A percentile compares a stretch with the other conserved stretches of the same genome.
phyloP scores from a whole-genome alignment of 2,113 vertebrate species.

The Thamnaconus septentrionalis region DNA sequence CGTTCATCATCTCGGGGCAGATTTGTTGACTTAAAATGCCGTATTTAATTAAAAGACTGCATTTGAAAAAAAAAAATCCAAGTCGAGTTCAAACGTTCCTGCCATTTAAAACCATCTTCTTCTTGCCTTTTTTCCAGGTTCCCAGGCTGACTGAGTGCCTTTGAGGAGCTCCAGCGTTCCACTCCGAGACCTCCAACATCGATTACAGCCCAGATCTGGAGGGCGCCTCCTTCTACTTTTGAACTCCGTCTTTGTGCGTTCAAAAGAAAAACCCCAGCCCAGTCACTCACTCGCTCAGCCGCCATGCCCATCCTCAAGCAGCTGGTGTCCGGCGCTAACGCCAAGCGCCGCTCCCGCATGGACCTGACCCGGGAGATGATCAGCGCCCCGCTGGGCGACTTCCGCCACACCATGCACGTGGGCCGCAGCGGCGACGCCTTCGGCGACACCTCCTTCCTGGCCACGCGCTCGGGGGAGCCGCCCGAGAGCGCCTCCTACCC shows the following conservation, averaged over 20 bases:
- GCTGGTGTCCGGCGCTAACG: constrained; percentile 87
- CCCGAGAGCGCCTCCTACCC: constrained; percentile 65
- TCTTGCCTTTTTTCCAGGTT: constrained; percentile 40
- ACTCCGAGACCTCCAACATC: constrained; percentile 2
- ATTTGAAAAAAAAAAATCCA: not conserved
- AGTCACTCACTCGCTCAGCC: not conserved
- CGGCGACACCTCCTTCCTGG: constrained; percentile 96
- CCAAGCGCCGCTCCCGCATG: constrained; percentile 89
- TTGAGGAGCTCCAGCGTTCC: constrained; percentile 15
- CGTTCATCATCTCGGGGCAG: not conserved
- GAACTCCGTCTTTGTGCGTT: not conserved
- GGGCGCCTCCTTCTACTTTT: not conserved
- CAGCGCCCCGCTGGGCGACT: constrained; percentile 94
- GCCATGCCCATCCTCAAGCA: constrained; percentile 96
- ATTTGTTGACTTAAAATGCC: not conserved
- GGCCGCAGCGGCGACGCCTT: constrained; percentile 94
- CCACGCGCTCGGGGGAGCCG: constrained; percentile 85
- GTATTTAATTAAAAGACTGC: no score
- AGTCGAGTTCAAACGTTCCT: not conserved
- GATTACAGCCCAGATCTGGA: constrained; percentile 8
- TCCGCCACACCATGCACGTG: constrained; percentile 98
- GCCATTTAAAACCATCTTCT: constrained; percentile 10
- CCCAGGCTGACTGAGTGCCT: constrained; percentile 26
- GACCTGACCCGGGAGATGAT: constrained; percentile 98
- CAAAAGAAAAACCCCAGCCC: not conserved